Evolutionary conservation across 1,140 invertebrate genomes (phyloP).

Genomic region (Batillaria attramentaria): DNA sequence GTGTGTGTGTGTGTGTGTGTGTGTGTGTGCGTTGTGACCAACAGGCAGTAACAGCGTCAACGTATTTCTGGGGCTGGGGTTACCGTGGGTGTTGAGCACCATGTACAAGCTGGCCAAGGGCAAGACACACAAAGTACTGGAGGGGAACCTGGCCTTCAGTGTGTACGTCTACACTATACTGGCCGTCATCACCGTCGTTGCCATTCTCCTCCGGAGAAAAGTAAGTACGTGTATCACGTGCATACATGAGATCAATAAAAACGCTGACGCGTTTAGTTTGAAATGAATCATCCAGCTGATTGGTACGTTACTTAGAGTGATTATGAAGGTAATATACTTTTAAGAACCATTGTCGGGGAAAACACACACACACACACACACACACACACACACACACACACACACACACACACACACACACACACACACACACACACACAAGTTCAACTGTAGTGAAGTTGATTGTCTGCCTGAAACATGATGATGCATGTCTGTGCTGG

Average conservation of each 20-base stretch:
- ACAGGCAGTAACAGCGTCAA: constrained; percentile 76
- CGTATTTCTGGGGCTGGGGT: constrained; percentile 79
- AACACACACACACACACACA: background rate
- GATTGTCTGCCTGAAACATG: background rate
- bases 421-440: constrained; percentile 11
- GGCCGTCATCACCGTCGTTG: constrained; percentile 73
- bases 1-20: constrained; percentile 13
- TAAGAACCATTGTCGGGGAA: background rate
- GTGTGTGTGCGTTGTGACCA: constrained; percentile 8
- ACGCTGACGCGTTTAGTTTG: no score
- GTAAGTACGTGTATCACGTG: constrained; percentile 41
- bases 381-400: background rate
- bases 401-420: background rate
- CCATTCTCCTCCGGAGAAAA: constrained; percentile 74
- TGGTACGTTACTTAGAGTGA: no score
- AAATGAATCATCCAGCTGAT: no score
- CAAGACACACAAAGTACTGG: constrained; percentile 71
- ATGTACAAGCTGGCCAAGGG: constrained; percentile 74
- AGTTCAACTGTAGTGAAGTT: background rate
- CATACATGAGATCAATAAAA: background rate
- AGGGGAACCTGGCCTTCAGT: constrained; percentile 75
- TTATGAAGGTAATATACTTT: no score
- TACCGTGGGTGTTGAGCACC: constrained; percentile 78
- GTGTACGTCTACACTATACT: constrained; percentile 76
- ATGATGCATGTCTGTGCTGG: background rate